These are phyloP conservation scores for Drosophila mulleri DNA, from an alignment of 2,888 invertebrate species.

Conservation along the genomic window DNA sequence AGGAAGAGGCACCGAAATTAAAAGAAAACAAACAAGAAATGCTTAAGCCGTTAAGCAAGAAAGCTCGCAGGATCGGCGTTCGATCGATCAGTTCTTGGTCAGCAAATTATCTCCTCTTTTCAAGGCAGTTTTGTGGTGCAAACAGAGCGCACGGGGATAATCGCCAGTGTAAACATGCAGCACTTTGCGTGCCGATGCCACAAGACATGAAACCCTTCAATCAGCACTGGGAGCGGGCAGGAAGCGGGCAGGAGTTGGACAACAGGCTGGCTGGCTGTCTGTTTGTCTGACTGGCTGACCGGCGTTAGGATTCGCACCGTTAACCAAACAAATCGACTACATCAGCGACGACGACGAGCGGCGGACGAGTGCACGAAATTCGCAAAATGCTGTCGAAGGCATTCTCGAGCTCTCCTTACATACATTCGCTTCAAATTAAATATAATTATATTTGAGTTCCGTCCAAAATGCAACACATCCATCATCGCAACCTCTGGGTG, in stretches of 20 bases:
- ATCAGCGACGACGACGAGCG: background rate
- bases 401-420: conserved; percentile 51
- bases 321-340: conserved; percentile 65
- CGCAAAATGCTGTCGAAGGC: conserved; percentile 53
- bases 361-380: conserved; percentile 4
- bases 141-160: conserved; percentile 61
- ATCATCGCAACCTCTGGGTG: conserved; percentile 38
- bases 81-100: conserved; percentile 62
- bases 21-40: conserved; percentile 67
- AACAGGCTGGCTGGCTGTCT: conserved; percentile 45
- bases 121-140: conserved; percentile 55
- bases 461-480: conserved; percentile 55
- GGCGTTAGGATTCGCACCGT: conserved; percentile 80
- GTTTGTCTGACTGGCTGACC: conserved; percentile 27
- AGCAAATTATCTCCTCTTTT: conserved; percentile 82
- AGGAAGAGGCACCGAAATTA: conserved; percentile 11
- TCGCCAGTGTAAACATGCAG: conserved; percentile 78
- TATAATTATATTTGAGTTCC: conserved; percentile 65
- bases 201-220: conserved; percentile 71
- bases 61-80: conserved; percentile 62
- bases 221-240: conserved; percentile 25
- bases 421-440: conserved; percentile 76
- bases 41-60: conserved; percentile 62
- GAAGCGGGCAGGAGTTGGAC: conserved; percentile 18
- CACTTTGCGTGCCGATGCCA: conserved; percentile 76